Evolutionary conservation across 2,888 invertebrate species (phyloP).

Genomic region (Xestobium rufovillosum): DNA sequence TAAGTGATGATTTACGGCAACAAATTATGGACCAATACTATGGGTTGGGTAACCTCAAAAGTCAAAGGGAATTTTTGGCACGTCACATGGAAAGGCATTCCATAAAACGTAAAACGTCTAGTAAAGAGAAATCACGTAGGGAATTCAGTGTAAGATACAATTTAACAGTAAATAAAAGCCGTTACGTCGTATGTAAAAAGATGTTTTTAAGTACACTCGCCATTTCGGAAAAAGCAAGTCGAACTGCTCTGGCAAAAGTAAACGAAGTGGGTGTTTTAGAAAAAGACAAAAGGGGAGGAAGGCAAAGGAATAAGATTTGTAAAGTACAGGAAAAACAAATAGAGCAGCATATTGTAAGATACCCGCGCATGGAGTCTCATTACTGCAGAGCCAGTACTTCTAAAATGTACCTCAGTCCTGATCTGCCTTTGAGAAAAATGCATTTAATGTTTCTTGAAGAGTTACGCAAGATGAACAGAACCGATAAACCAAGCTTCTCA

Average conservation of each 20-base stretch:
- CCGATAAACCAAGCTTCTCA: conserved; percentile 4
- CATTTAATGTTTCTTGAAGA: no score
- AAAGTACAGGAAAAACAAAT: no score
- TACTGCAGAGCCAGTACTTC: no score
- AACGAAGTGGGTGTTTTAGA: conserved; percentile 7
- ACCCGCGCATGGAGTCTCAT: no score
- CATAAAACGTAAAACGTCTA: conserved; percentile 14
- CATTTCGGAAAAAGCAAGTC: conserved; percentile 10
- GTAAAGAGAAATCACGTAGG: conserved; percentile 13
- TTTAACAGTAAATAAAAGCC: conserved; percentile 8
- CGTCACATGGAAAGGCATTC: conserved; percentile 8
- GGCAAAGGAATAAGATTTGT: conserved; percentile 4
- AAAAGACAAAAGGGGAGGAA: conserved; percentile 9
- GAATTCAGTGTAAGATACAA: conserved; percentile 12
- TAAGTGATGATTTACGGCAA: conserved; percentile 10
- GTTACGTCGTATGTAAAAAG: conserved; percentile 15
- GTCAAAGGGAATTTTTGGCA: conserved; percentile 17
- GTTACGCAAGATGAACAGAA: no score
- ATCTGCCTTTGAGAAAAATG: no score
- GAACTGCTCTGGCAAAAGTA: conserved; percentile 13
- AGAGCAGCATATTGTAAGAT: no score
- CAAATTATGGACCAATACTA: conserved; percentile 13
- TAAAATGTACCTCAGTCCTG: no score
- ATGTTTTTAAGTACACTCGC: conserved; percentile 16
- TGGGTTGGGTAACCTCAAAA: conserved; percentile 8